Evolutionary conservation across 2,888 invertebrate species (phyloP).

Genomic region (Drosophila acutilabella): DNA sequence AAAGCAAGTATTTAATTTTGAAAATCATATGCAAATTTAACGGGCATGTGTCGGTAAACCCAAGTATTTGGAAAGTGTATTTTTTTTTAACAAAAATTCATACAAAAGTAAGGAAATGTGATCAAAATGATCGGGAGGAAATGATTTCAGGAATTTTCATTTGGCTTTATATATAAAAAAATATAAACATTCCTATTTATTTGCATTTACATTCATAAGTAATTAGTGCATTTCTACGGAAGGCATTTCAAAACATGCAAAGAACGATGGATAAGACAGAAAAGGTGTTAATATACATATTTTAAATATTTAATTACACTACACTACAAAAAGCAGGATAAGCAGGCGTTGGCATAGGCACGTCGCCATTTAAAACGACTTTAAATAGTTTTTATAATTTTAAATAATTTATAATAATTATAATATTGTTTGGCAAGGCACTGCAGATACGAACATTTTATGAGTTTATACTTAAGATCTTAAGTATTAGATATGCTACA

Average conservation of each 20-base stretch:
- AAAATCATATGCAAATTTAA: slow-evolving; percentile 58
- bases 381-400: slow-evolving; percentile 6
- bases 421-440: slow-evolving; percentile 13
- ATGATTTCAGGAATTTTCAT: slow-evolving; percentile 45
- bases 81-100: slow-evolving; percentile 35
- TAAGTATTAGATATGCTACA: slow-evolving; percentile 33
- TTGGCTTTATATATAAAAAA: slow-evolving; percentile 26
- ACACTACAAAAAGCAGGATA: slow-evolving; percentile 38
- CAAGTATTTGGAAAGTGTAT: slow-evolving; percentile 29
- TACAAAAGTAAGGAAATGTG: slow-evolving; percentile 48
- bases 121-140: slow-evolving; percentile 59
- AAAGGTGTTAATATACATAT: slow-evolving; percentile 22
- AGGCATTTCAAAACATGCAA: slow-evolving; percentile 56
- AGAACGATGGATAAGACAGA: slow-evolving; percentile 31
- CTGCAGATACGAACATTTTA: slow-evolving; percentile 7
- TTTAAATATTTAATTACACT: slow-evolving; percentile 1
- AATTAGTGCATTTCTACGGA: slow-evolving; percentile 24
- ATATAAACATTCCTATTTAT: slow-evolving; percentile 1
- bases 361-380: slow-evolving; percentile 21
- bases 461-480: slow-evolving; percentile 22
- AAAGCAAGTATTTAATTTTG: slow-evolving; percentile 45
- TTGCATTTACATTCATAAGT: slow-evolving; percentile 3
- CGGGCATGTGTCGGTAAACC: slow-evolving; percentile 22
- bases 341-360: slow-evolving; percentile 45
- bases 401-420: not conserved